These are phyloP conservation scores for Microcebus jonahi DNA, from an alignment of 2,113 vertebrate genomes.

Conservation along the genomic window DNA sequence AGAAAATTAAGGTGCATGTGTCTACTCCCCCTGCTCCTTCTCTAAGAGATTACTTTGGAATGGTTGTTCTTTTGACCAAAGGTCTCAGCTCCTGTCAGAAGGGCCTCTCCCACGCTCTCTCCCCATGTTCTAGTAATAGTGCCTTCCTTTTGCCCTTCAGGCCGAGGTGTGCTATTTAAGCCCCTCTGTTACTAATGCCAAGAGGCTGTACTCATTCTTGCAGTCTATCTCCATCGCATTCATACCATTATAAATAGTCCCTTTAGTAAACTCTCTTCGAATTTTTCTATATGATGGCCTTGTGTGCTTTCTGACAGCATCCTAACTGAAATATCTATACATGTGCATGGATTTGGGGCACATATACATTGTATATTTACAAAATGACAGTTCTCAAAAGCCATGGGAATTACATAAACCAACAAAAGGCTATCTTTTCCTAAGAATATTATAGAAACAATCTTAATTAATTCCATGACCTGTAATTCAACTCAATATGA, in stretches of 20 bases:
- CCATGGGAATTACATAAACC: background rate
- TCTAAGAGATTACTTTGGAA: background rate
- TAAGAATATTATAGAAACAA: background rate
- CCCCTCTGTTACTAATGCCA: background rate
- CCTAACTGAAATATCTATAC: background rate
- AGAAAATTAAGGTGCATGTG: background rate
- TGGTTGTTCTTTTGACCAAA: background rate
- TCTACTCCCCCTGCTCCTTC: fast-evolving
- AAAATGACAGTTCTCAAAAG: background rate
- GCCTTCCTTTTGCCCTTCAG: background rate
- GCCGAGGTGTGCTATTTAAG: background rate
- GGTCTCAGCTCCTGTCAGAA: background rate
- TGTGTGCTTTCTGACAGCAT: background rate
- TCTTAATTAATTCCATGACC: background rate
- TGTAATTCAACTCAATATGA: background rate
- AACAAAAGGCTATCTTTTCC: background rate
- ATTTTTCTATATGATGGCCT: background rate
- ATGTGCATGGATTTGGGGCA: background rate
- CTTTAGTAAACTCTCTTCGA: background rate
- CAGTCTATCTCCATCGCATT: background rate
- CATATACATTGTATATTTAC: background rate
- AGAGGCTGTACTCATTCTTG: background rate
- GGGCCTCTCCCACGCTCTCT: background rate
- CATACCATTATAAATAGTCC: background rate
- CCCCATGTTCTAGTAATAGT: background rate